phyloP scores from a whole-genome alignment of 2,888 invertebrate genomes.

The Bursaphelenchus okinawaensis region DNA sequence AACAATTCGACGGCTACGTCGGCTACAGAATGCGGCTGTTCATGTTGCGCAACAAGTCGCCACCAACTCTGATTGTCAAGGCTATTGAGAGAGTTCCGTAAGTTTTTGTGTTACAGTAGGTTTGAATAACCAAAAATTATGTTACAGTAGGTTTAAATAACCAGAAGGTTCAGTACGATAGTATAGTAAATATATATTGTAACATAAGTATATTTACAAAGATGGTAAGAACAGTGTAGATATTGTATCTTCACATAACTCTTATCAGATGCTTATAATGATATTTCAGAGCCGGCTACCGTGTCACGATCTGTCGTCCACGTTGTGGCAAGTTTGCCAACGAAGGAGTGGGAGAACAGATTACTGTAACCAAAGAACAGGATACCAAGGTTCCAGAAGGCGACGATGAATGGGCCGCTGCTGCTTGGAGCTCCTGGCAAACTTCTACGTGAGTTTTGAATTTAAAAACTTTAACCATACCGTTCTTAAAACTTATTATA shows the following conservation, averaged over 20 bases:
- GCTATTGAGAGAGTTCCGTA: constrained; percentile 53
- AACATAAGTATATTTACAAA: too few species aligned
- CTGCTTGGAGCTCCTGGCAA: constrained; percentile 44
- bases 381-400: not conserved
- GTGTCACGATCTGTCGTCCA: constrained; percentile 56
- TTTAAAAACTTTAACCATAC: too few species aligned
- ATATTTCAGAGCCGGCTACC: constrained; percentile 53
- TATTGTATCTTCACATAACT: constrained; percentile 1
- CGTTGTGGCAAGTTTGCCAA: constrained; percentile 36
- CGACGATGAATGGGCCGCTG: constrained; percentile 28
- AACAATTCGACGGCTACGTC: constrained; percentile 49
- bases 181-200: too few species aligned
- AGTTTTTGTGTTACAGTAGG: constrained; percentile 28
- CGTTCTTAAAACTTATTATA: too few species aligned
- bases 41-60: constrained; percentile 54
- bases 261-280: not conserved
- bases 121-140: too few species aligned
- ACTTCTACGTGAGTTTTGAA: constrained; percentile 29
- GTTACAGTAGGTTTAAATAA: too few species aligned
- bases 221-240: not conserved
- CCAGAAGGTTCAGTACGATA: too few species aligned
- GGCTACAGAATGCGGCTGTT: constrained; percentile 53
- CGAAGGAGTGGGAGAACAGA: constrained; percentile 27
- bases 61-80: constrained; percentile 54
- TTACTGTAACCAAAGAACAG: constrained; percentile 7